Evolutionary conservation across 1,140 invertebrate species (phyloP), one percentile per base, ranked within the genome.

Genomic region (Drosophila punjabiensis): DNA sequence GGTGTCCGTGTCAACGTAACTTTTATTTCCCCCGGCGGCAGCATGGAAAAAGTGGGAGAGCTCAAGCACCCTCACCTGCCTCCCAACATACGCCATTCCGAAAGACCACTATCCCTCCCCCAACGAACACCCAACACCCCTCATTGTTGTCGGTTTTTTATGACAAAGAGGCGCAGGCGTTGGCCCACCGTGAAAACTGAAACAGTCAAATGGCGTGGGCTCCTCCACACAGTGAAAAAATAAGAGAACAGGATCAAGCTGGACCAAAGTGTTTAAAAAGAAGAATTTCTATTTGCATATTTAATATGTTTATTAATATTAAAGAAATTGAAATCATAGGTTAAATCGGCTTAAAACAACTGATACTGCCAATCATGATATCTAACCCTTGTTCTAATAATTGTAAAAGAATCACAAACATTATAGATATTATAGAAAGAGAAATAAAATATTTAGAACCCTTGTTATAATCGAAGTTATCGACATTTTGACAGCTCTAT

Each of bases 1-100:
- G 77, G 85, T 88, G 81, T 88, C 85, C 74, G 81, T 88, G 85
- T 88, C 85, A 88, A 89, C 85, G 81, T 84, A 84, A 89, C 85
- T 88, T 88, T 88, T 89, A 89, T 89, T 88, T 89, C 81, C 85
- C 85, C 78, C 66, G 81, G 76, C 81, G 85, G 80, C 76, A 30
- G 71, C 53, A 60, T 59, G 71, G 61, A 52, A 82, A 82, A 76
- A 67, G 55, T 14, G 13, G 24, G 48, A 43, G 39, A 47, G 39
- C 68, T 74, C 14, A 62, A 74, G 68, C 69, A 52, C 69, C 55
- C 69, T 74, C 39, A 61, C 71, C 67, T 73, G 48, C 62, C 76
- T 8, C 60, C 62, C 62, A 47, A 18, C 43, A 32, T 18, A 43
- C n/a, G 16, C 33, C 45, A 33, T 10, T 37, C 16, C 33, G 18